phyloP scores from a whole-genome alignment of 2,113 vertebrate species.

The Fulmarus glacialis region DNA sequence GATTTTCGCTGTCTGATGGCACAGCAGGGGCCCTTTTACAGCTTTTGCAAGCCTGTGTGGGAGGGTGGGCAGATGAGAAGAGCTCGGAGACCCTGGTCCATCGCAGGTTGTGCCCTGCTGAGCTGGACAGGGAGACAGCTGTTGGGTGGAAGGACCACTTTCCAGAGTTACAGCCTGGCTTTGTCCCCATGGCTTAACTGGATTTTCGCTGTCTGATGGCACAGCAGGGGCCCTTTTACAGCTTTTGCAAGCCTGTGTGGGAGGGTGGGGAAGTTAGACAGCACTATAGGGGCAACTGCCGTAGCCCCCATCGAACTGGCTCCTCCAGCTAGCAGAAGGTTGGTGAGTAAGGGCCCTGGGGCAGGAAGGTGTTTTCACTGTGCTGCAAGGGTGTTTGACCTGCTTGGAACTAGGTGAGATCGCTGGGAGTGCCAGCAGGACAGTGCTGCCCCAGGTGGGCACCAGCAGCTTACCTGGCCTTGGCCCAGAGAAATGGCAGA shows the following conservation, averaged over 20 bases:
- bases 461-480: constrained; percentile 81
- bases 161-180: neutral
- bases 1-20: neutral
- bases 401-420: neutral
- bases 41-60: neutral
- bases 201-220: neutral
- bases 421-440: neutral
- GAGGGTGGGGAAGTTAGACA: neutral
- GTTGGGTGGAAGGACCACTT: neutral
- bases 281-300: neutral
- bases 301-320: neutral
- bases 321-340: neutral
- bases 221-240: neutral
- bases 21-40: neutral
- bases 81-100: neutral
- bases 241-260: neutral
- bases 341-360: neutral
- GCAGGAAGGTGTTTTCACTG: neutral
- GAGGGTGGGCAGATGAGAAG: neutral
- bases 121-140: neutral
- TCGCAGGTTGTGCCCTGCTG: accelerated
- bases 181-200: neutral
- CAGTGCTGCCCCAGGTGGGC: neutral
- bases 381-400: neutral
- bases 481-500: constrained; percentile 89